A percentile compares a stretch with the other conserved stretches of the same genome.
These are phyloP conservation scores for Arenaria interpres DNA, from an alignment of 2,113 vertebrate genomes.

Conservation along the genomic window DNA sequence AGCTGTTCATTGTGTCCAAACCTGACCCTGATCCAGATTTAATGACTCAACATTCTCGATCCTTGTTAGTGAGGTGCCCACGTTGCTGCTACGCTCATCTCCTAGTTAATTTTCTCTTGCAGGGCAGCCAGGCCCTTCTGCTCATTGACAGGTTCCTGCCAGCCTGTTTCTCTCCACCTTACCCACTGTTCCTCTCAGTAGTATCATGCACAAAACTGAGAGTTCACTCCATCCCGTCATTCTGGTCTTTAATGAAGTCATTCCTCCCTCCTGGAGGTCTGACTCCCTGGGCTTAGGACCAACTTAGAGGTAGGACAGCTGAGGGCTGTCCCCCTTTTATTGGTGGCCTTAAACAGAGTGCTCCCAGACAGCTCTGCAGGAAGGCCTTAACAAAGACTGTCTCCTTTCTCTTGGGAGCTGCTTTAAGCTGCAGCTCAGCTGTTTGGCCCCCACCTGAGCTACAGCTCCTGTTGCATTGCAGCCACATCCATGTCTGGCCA, in stretches of 20 bases:
- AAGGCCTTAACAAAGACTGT: neutral
- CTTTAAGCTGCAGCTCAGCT: neutral
- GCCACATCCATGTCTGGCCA: accelerated
- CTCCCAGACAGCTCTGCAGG: neutral
- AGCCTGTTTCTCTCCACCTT: neutral
- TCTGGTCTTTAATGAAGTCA: neutral
- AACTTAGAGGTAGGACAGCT: accelerated
- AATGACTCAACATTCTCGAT: neutral
- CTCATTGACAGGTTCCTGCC: neutral
- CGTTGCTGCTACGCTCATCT: neutral
- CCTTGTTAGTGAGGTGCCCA: neutral
- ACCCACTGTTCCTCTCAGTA: neutral
- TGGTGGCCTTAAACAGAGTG: neutral
- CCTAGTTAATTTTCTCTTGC: neutral
- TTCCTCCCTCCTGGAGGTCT: neutral
- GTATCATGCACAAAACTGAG: neutral
- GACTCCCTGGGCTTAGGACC: neutral
- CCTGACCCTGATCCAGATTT: neutral
- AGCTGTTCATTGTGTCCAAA: neutral
- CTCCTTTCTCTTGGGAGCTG: neutral
- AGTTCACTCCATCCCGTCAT: neutral
- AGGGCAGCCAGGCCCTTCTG: neutral
- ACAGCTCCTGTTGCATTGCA: neutral
- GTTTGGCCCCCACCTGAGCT: neutral
- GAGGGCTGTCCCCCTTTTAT: neutral